Evolutionary conservation across 2,888 invertebrate species (phyloP), one percentile per base, ranked within the genome.

Genomic region (Sinhomidia bicolor): DNA sequence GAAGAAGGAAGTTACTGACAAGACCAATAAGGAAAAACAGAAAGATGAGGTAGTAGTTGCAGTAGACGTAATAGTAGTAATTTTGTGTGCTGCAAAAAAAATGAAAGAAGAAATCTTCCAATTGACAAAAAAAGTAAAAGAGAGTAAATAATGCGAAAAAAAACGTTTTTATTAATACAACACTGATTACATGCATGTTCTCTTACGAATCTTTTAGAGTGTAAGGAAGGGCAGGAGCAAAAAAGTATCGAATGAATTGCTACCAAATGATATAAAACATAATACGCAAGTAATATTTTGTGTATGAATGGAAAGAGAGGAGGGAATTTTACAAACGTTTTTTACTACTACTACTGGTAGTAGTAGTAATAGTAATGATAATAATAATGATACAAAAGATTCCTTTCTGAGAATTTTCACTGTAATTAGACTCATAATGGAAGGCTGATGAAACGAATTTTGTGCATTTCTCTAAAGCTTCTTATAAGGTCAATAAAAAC

Each of bases 1-100:
- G 14, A 74, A 14, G 44, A 20, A 65, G 65, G 47, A 83, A 83
- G 83, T 83, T 74, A 65, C n/a, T 32, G 65, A 32, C 65, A 65
- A 65, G 29, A 32, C 32, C 65, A 65, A 65, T 65, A 65, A 65
- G 65, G 32, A 32, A 65, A 29, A 65, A 65, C 65, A 29, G 65
- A 1, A n/a, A 32, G n/a, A 1, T 32, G 17, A 65, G 26, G 26
- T 2, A 60, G 32, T n/a, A 60, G 78, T 81, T 44, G 62, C 26
- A 51, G 51, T 54, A 62, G 60, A n/a, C 23, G 65, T 9, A 82
- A 65, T 26, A 65, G 29, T 32, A 32, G 32, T 7, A 32, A 9
- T n/a, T 10, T 32, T 65, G 65, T 0, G 32, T 65, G 32, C 65
- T 32, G 65, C 65, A 60, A 60, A 17, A 26, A 65, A 29, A n/a